Conservation (phyloP, 1,140 invertebrate genomes). For the Sesamia nonagrioides region DNA sequence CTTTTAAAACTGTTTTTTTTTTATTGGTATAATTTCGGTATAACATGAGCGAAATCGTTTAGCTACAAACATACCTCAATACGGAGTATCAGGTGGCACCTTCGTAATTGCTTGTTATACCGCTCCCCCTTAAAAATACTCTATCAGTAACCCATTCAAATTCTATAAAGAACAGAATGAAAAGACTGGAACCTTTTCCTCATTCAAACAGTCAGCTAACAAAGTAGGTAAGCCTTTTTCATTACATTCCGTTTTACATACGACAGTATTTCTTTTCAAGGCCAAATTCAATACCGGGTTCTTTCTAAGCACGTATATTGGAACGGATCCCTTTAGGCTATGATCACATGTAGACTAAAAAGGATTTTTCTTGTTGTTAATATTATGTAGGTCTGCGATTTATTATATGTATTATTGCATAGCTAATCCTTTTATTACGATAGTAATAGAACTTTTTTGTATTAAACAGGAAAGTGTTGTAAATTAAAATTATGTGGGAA, state of each 20-base stretch:
- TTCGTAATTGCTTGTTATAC: constrained; percentile 24
- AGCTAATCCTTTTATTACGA: neutral
- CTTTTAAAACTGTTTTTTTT: neutral
- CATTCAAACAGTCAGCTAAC: constrained; percentile 41
- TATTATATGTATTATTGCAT: too few relatives aligned
- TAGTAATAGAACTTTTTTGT: neutral
- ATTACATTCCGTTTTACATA: constrained; percentile 47
- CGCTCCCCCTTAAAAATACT: constrained; percentile 15
- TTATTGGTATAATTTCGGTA: neutral
- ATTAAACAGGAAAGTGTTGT: neutral
- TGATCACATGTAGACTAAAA: constrained; percentile 21
- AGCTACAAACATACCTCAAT: neutral
- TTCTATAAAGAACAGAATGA: constrained; percentile 31
- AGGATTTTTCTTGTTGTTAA: neutral
- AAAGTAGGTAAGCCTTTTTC: constrained; percentile 47
- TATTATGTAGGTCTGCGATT: neutral
- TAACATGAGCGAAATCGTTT: neutral
- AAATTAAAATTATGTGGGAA: neutral
- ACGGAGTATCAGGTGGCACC: constrained; percentile 10
- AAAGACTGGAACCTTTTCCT: constrained; percentile 32
- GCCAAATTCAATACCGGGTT: constrained; percentile 14
- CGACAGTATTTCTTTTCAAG: constrained; percentile 25
- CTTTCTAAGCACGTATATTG: constrained; percentile 30
- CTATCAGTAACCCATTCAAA: constrained; percentile 39
- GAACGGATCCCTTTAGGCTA: neutral